A percentile compares a stretch with the other conserved stretches of the same genome.
phyloP scores from a whole-genome alignment of 2,113 vertebrate genomes.

The Furnarius figulus region DNA sequence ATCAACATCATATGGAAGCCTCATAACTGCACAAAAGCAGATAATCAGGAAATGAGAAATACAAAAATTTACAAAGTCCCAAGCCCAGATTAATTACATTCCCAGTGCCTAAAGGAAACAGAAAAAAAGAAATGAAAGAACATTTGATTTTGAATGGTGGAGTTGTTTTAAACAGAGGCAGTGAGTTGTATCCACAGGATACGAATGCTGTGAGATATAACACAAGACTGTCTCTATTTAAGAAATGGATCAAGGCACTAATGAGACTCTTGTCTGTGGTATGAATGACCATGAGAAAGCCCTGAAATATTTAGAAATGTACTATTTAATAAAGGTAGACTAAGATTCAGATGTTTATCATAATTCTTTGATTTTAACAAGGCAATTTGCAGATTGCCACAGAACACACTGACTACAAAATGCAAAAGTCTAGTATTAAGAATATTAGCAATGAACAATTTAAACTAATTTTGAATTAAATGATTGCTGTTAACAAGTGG shows the following conservation, averaged over 20 bases:
- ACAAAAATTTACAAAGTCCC: conserved; percentile 36
- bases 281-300: not conserved
- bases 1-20: not conserved
- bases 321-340: not conserved
- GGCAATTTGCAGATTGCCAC: not conserved
- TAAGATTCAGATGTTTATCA: not conserved
- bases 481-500: not conserved
- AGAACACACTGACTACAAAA: not conserved
- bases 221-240: not conserved
- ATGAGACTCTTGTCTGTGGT: not conserved
- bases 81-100: not conserved
- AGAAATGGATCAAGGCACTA: not conserved
- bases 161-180: not conserved
- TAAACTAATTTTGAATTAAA: not conserved
- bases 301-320: conserved; percentile 16
- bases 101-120: not conserved
- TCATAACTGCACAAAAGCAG: conserved; percentile 30
- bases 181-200: not conserved
- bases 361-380: conserved; percentile 39
- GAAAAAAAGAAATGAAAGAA: not conserved
- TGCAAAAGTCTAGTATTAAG: not conserved
- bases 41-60: conserved; percentile 50
- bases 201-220: not conserved
- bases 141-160: not conserved
- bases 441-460: not conserved